Evolutionary conservation across 2,797 vertebrate species (phyloP).

Genomic region (Nyctibius grandis): DNA sequence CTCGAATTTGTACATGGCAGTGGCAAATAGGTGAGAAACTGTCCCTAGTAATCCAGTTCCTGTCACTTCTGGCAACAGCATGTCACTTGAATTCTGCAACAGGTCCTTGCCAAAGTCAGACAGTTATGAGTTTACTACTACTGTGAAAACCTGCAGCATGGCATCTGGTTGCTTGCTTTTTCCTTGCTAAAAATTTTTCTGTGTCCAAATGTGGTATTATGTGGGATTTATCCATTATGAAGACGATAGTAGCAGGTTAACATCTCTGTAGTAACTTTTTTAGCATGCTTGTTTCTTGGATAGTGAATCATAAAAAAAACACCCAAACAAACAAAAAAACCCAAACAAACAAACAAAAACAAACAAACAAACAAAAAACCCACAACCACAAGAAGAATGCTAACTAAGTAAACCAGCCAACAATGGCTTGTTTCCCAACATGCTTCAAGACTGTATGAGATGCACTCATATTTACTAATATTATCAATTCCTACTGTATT

Average conservation of each 20-base stretch:
- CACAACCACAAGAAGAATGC: not conserved
- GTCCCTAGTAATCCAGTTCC: not conserved
- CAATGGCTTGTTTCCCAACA: not conserved
- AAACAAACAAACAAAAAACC: no score
- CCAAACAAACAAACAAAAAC: no score
- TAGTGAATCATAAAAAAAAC: not conserved
- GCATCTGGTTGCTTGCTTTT: not conserved
- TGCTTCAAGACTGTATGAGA: not conserved
- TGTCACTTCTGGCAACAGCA: not conserved
- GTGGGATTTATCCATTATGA: not conserved
- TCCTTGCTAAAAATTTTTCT: not conserved
- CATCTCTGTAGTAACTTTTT: not conserved
- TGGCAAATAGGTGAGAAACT: not conserved
- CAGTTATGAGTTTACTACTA: not conserved
- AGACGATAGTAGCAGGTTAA: not conserved
- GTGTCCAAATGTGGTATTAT: no score
- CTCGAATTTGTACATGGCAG: not conserved
- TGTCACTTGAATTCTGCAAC: not conserved
- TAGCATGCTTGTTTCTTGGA: not conserved
- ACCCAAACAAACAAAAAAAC: no score
- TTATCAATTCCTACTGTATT: not conserved
- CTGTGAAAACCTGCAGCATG: not conserved
- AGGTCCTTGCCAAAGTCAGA: not conserved
- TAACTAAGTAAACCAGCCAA: not conserved
- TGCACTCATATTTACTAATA: not conserved